Conservation (phyloP, 2,888 invertebrate species). For the Netelia virgata region DNA sequence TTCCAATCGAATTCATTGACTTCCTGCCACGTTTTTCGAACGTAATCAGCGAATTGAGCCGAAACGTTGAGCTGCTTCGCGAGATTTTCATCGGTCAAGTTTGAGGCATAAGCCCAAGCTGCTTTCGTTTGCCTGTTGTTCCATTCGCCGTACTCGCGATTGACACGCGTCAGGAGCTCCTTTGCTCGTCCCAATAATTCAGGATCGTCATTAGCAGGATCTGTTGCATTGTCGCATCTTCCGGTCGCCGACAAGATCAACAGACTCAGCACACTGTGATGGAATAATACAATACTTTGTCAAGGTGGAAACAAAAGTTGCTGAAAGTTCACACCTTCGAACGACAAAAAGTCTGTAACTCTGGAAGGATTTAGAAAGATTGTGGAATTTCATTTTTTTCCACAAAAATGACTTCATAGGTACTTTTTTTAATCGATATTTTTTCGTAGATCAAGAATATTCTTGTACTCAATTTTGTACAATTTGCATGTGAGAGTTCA, state of each 20-base stretch:
- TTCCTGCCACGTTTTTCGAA: slow-evolving; percentile 89
- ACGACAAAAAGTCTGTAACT: too few species aligned
- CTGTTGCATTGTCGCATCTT: slow-evolving; percentile 39
- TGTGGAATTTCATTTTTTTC: background rate
- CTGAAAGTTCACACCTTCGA: too few species aligned
- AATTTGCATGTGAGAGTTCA: too few species aligned
- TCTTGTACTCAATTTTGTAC: too few species aligned
- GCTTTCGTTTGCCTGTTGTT: slow-evolving; percentile 88
- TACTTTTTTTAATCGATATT: too few species aligned
- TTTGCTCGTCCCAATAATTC: slow-evolving; percentile 86
- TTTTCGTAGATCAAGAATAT: too few species aligned
- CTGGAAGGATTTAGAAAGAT: too few species aligned
- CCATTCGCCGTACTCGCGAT: slow-evolving; percentile 87
- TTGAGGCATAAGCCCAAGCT: slow-evolving; percentile 91
- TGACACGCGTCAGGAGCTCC: slow-evolving; percentile 88
- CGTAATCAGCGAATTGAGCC: slow-evolving; percentile 85
- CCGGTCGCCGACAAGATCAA: slow-evolving; percentile 51
- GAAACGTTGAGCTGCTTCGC: slow-evolving; percentile 85
- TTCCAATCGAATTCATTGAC: slow-evolving; percentile 91
- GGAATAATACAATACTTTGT: background rate
- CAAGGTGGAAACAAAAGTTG: background rate
- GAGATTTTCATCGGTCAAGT: slow-evolving; percentile 91
- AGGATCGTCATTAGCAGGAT: slow-evolving; percentile 53
- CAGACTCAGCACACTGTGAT: slow-evolving; percentile 42
- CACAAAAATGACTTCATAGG: background rate